Percentiles rank a stretch among this genome's conserved stretches.
Evolutionary conservation across 1,140 invertebrate genomes (phyloP).

Genomic region (Acromyrmex echinatior): DNA sequence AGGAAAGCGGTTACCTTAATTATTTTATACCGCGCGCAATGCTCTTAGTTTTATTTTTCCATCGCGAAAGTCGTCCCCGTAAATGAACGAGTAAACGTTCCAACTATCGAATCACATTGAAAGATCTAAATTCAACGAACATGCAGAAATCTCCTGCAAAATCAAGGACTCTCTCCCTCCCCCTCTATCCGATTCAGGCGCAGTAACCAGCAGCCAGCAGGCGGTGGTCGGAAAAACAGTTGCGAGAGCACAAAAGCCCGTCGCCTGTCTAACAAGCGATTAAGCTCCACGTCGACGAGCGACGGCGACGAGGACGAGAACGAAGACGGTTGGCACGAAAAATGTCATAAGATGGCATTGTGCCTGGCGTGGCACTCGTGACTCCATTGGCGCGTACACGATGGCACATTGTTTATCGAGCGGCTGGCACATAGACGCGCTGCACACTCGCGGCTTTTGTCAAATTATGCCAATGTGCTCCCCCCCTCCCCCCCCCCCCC

Average conservation of each 20-base stretch:
- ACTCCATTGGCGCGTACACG: conserved; percentile 84
- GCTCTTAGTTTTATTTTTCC: background rate
- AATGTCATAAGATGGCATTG: conserved; percentile 85
- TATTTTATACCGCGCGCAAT: background rate
- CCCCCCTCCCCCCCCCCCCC: background rate
- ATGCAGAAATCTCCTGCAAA: background rate
- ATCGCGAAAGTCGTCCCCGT: background rate
- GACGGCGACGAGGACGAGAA: conserved; percentile 36
- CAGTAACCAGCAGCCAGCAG: background rate
- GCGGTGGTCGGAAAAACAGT: conserved; percentile 73
- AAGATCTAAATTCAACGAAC: conserved; percentile 32
- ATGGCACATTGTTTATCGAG: conserved; percentile 85
- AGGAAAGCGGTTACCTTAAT: background rate
- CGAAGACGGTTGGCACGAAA: conserved; percentile 81
- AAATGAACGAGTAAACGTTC: background rate
- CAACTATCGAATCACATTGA: background rate
- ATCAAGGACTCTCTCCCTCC: conserved; percentile 21
- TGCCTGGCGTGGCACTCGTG: conserved; percentile 80
- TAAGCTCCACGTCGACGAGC: conserved; percentile 72
- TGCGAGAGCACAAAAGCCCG: conserved; percentile 69
- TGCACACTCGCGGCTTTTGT: conserved; percentile 73
- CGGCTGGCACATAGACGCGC: conserved; percentile 70
- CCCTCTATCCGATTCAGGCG: conserved; percentile 11
- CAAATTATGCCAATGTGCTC: conserved; percentile 68
- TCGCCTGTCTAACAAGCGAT: conserved; percentile 81